Evolutionary conservation across 2,113 vertebrate genomes (phyloP).

Genomic region (Hydrolagus affinis): DNA sequence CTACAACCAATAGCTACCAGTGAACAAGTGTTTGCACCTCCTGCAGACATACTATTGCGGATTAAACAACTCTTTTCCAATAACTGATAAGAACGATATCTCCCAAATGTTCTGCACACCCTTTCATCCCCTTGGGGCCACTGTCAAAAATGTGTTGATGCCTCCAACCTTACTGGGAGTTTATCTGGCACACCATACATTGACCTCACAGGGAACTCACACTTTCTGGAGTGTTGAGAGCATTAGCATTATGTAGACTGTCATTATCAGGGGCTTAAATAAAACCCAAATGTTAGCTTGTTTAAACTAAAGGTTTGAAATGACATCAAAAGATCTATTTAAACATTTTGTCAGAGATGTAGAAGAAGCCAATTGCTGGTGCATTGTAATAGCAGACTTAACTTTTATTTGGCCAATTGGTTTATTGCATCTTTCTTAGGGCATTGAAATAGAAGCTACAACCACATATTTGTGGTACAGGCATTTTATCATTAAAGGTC

Average conservation of each 20-base stretch:
- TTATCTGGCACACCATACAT: slow-evolving; percentile 3
- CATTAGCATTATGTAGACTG: not conserved
- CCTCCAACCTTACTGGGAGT: not conserved
- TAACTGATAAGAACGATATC: slow-evolving; percentile 18
- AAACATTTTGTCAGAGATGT: not conserved
- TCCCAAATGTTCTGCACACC: not conserved
- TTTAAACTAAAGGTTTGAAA: slow-evolving; percentile 25
- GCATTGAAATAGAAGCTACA: not conserved
- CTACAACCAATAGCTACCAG: not conserved
- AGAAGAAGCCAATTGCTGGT: slow-evolving; percentile 7
- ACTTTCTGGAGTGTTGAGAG: not conserved
- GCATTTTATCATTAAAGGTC: not conserved
- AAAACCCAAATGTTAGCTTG: slow-evolving; percentile 8
- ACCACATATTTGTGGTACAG: not conserved
- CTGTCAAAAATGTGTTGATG: slow-evolving; percentile 25
- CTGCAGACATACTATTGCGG: slow-evolving; percentile 5
- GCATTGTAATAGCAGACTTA: not conserved
- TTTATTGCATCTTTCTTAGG: not conserved
- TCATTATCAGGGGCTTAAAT: slow-evolving; percentile 24
- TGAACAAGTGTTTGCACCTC: slow-evolving; percentile 26
- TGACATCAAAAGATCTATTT: slow-evolving; percentile 18
- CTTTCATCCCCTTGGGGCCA: slow-evolving; percentile 19
- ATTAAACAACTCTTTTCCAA: slow-evolving; percentile 31
- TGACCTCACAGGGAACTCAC: not conserved
- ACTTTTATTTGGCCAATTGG: not conserved